A percentile compares a stretch with the other conserved stretches of the same genome.
These are phyloP conservation scores for Trisateles emortualis DNA, from an alignment of 2,888 invertebrate species.

Conservation along the genomic window DNA sequence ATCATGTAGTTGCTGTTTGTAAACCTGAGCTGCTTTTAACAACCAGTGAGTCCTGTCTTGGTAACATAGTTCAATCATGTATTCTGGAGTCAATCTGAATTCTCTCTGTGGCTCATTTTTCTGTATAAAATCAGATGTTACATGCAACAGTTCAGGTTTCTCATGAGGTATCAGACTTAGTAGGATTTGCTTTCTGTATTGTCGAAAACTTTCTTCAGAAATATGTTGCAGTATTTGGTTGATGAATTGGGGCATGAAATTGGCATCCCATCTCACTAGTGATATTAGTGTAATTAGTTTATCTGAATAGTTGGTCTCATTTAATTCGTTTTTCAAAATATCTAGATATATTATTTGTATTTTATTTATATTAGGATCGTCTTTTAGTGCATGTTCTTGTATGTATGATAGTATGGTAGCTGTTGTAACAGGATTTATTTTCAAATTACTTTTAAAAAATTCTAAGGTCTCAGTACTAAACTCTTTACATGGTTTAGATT, in stretches of 20 bases:
- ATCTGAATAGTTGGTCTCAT: conserved; percentile 66
- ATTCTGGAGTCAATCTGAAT: conserved; percentile 80
- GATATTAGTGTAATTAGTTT: conserved; percentile 73
- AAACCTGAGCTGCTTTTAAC: conserved; percentile 78
- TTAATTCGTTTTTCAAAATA: conserved; percentile 67
- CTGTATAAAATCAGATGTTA: conserved; percentile 70
- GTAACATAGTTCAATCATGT: conserved; percentile 83
- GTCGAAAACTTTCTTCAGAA: conserved; percentile 70
- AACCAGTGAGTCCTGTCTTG: conserved; percentile 82
- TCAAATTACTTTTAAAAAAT: conserved; percentile 79
- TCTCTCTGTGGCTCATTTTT: conserved; percentile 76
- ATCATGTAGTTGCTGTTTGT: conserved; percentile 77
- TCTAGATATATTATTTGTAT: conserved; percentile 73
- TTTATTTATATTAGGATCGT: conserved; percentile 57
- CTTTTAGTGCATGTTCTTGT: conserved; percentile 56
- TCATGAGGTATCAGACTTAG: conserved; percentile 75
- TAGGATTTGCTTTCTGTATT: conserved; percentile 78
- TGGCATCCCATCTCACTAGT: conserved; percentile 69
- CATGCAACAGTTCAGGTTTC: conserved; percentile 68
- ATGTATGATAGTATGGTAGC: conserved; percentile 65
- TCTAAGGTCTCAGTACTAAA: conserved; percentile 65
- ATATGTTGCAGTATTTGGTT: conserved; percentile 68
- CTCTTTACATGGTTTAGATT: conserved; percentile 62
- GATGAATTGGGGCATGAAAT: conserved; percentile 62
- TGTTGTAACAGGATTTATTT: conserved; percentile 77